Percentiles rank a stretch among this genome's conserved stretches.
Evolutionary conservation across 1,140 invertebrate genomes (phyloP).

Genomic region (Colletes gigas): DNA sequence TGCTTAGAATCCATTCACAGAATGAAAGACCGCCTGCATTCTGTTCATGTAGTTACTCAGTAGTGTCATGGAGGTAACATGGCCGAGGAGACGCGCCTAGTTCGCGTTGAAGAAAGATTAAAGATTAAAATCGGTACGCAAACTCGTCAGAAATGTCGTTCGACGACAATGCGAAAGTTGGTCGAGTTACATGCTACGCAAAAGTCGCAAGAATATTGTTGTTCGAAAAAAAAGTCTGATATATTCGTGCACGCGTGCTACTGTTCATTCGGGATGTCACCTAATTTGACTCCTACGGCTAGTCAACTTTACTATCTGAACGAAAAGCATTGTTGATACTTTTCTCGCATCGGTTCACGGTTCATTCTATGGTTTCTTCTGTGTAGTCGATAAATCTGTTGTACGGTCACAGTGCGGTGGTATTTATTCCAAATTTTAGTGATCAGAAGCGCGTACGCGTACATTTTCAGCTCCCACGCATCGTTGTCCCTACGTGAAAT

Average conservation of each 20-base stretch:
- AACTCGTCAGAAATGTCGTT: conserved; percentile 26
- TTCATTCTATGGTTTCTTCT: background rate
- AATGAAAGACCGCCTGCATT: conserved; percentile 77
- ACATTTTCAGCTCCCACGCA: conserved; percentile 68
- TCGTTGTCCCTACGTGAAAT: conserved; percentile 45
- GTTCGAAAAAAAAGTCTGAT: conserved; percentile 4
- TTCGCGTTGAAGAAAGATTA: conserved; percentile 92
- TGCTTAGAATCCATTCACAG: conserved; percentile 77
- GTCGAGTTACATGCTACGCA: background rate
- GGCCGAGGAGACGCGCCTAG: conserved; percentile 91
- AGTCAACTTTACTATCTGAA: conserved; percentile 29
- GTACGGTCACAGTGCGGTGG: background rate
- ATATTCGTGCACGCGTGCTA: conserved; percentile 27
- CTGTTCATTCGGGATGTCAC: conserved; percentile 58
- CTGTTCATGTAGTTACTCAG: conserved; percentile 77
- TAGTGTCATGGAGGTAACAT: conserved; percentile 89
- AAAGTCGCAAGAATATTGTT: background rate
- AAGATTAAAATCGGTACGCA: conserved; percentile 92
- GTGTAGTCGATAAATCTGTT: background rate
- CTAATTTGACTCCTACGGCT: conserved; percentile 58
- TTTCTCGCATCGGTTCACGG: background rate
- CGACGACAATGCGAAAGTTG: background rate
- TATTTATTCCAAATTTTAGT: conserved; percentile 42
- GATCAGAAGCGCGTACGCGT: conserved; percentile 52
- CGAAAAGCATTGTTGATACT: conserved; percentile 7